These are phyloP conservation scores for Saccostrea echinata DNA, from an alignment of 1,140 invertebrate species.

Conservation along the genomic window DNA sequence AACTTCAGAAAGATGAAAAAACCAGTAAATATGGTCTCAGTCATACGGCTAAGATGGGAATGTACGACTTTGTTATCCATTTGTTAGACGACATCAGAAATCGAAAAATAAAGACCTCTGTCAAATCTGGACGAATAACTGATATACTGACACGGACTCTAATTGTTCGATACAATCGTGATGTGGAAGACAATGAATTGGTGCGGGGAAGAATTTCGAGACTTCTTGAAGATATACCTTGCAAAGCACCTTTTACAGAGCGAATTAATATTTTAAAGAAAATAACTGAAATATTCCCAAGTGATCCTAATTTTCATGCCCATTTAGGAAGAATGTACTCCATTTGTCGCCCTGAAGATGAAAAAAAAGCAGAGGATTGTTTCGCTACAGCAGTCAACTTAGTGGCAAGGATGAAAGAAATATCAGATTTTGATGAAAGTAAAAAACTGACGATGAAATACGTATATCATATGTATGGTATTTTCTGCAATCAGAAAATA, in stretches of 20 bases:
- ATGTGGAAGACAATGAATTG: constrained; percentile 50
- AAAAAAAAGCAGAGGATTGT: constrained; percentile 52
- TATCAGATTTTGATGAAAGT: constrained; percentile 38
- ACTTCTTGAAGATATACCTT: constrained; percentile 55
- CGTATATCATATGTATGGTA: constrained; percentile 63
- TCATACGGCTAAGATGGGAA: constrained; percentile 44
- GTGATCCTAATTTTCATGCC: constrained; percentile 60
- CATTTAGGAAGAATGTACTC: constrained; percentile 61
- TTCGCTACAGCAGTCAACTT: constrained; percentile 56
- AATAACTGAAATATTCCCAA: constrained; percentile 56
- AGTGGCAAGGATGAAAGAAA: constrained; percentile 36
- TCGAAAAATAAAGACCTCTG: not conserved
- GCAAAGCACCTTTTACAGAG: constrained; percentile 52
- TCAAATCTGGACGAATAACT: constrained; percentile 38
- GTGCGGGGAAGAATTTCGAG: constrained; percentile 52
- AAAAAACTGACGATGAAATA: constrained; percentile 46
- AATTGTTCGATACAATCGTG: constrained; percentile 57
- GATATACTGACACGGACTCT: constrained; percentile 57
- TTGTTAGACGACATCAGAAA: constrained; percentile 53
- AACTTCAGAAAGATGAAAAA: not conserved
- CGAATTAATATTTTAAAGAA: constrained; percentile 55
- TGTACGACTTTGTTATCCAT: constrained; percentile 53
- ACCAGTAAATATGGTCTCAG: constrained; percentile 38
- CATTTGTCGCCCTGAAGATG: constrained; percentile 56
- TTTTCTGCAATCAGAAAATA: constrained; percentile 45